Evolutionary conservation across 2,113 vertebrate species (phyloP).

Genomic region (Brienomyrus brachyistius): DNA sequence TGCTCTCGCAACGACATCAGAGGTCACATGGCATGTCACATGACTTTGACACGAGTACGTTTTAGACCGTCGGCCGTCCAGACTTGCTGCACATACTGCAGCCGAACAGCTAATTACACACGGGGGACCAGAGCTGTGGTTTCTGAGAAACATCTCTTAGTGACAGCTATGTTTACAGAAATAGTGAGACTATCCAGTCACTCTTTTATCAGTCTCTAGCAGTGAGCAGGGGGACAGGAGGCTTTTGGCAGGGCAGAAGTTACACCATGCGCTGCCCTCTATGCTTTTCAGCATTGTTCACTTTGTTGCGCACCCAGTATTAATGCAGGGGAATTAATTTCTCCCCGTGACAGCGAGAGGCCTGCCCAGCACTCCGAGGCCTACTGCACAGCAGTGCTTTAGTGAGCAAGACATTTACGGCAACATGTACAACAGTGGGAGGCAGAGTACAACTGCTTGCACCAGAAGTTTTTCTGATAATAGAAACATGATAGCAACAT

Average conservation of each 20-base stretch:
- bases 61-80: conserved; percentile 3
- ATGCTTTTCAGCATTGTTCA: background rate
- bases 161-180: background rate
- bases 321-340: background rate
- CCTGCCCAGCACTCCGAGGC: background rate
- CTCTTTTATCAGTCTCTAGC: background rate
- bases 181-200: background rate
- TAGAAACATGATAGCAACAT: background rate
- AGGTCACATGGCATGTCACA: conserved; percentile 48
- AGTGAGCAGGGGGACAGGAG: background rate
- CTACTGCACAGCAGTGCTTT: background rate
- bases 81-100: background rate
- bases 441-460: background rate
- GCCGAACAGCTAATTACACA: background rate
- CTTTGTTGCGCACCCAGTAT: background rate
- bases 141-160: background rate
- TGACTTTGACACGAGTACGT: conserved; percentile 27
- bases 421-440: background rate
- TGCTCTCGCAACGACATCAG: conserved; percentile 52
- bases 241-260: background rate
- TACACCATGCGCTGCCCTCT: background rate
- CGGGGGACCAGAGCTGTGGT: background rate
- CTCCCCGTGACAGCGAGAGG: background rate
- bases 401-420: background rate
- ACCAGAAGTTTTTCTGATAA: background rate